These are phyloP conservation scores for Micromys minutus DNA, from an alignment of 2,113 vertebrate genomes.

Conservation along the genomic window DNA sequence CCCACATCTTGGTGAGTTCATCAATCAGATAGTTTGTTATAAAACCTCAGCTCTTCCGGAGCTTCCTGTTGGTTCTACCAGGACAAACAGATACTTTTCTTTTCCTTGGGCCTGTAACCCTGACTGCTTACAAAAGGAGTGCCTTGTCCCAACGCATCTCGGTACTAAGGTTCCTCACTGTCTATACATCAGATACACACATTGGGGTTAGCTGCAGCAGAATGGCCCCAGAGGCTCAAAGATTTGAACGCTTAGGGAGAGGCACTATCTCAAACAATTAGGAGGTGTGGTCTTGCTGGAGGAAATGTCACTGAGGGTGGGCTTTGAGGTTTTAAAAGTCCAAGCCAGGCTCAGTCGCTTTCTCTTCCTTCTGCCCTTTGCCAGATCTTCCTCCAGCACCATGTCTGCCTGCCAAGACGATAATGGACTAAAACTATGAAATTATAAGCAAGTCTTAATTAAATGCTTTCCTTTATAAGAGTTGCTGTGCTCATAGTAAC, in stretches of 20 bases:
- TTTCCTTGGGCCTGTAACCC: neutral
- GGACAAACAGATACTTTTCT: neutral
- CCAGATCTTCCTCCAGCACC: neutral
- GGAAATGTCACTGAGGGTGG: neutral
- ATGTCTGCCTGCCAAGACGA: neutral
- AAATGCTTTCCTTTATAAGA: neutral
- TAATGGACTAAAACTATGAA: neutral
- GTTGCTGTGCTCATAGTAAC: neutral
- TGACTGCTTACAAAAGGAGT: neutral
- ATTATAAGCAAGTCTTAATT: neutral
- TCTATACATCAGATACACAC: neutral
- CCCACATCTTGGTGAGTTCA: neutral
- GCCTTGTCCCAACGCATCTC: neutral
- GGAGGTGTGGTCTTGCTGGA: neutral
- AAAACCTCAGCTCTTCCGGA: neutral
- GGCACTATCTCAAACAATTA: neutral
- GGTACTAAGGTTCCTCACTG: too few relatives aligned
- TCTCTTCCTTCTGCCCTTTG: neutral
- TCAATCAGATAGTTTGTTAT: neutral
- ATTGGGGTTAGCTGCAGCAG: neutral
- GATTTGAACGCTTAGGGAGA: neutral
- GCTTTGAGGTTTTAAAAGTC: neutral
- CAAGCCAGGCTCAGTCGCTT: neutral
- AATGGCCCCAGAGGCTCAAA: neutral
- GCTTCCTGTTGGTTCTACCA: neutral